Percentiles rank a stretch among this genome's conserved stretches.
Conservation (phyloP, 2,888 invertebrate species). For the Nowickia ferox region DNA sequence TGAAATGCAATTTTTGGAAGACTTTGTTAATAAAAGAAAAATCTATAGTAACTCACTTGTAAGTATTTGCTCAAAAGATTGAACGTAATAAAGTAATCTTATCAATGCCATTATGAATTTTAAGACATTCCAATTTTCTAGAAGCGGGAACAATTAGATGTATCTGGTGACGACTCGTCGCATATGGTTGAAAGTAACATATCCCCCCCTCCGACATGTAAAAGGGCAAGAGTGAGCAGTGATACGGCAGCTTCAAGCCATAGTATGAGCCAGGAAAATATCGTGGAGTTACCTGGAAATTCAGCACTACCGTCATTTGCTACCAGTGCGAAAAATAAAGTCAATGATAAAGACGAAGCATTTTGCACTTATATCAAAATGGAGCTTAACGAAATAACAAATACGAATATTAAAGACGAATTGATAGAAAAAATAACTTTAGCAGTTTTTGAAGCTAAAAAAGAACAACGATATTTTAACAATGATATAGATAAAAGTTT, state of each 20-base stretch:
- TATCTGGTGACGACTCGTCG: slow-evolving; percentile 8
- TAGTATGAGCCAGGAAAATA: slow-evolving; percentile 15
- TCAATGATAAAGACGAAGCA: slow-evolving; percentile 26
- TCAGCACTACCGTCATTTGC: neutral
- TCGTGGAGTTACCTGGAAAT: neutral
- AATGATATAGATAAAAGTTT: slow-evolving; percentile 25
- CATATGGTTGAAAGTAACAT: neutral
- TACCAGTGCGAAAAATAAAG: neutral
- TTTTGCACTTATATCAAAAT: slow-evolving; percentile 39
- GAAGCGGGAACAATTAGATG: slow-evolving; percentile 1
- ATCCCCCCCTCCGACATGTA: neutral
- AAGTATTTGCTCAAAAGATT: neutral
- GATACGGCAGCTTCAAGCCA: neutral
- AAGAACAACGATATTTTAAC: slow-evolving; percentile 19
- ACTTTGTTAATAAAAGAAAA: neutral
- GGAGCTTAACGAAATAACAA: slow-evolving; percentile 33
- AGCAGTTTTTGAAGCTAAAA: slow-evolving; percentile 30
- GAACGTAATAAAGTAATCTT: neutral
- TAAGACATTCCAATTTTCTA: neutral
- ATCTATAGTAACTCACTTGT: neutral
- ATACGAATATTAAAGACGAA: slow-evolving; percentile 37
- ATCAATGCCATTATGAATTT: neutral
- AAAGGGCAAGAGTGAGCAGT: slow-evolving; percentile 6
- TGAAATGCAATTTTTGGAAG: slow-evolving; percentile 26
- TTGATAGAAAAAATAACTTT: slow-evolving; percentile 30